Percentiles rank a stretch among this genome's conserved stretches.
phyloP scores from a whole-genome alignment of 2,797 vertebrate species.

The Spondyliosoma cantharus region DNA sequence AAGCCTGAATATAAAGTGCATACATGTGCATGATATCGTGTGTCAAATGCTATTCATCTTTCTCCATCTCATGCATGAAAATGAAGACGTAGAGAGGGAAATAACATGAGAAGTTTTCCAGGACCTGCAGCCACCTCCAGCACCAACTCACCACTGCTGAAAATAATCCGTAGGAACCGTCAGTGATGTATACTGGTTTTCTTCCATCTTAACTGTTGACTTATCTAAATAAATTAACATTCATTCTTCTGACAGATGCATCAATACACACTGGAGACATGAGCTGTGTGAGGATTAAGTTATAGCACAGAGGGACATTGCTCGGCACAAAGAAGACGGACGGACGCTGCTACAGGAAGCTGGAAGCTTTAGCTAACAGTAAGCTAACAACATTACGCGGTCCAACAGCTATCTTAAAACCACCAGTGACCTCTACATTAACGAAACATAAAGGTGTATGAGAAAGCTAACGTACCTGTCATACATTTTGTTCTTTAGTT shows the following conservation, averaged over 20 bases:
- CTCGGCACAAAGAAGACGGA: conserved; percentile 55
- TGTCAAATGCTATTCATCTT: conserved; percentile 25
- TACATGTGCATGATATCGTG: conserved; percentile 22
- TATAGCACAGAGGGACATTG: conserved; percentile 6
- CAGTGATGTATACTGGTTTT: conserved; percentile 83
- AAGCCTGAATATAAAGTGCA: conserved; percentile 21
- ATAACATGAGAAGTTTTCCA: conserved; percentile 54
- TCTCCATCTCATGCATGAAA: conserved; percentile 68
- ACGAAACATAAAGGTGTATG: conserved; percentile 3
- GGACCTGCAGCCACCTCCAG: conserved; percentile 56
- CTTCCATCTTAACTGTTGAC: conserved; percentile 84
- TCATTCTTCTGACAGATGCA: conserved; percentile 63
- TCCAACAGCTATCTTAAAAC: not conserved
- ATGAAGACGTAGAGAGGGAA: conserved; percentile 50
- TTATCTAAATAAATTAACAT: conserved; percentile 78
- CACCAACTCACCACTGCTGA: conserved; percentile 85
- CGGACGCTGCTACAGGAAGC: conserved; percentile 37
- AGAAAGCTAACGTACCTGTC: conserved; percentile 75
- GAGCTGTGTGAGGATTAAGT: conserved; percentile 23
- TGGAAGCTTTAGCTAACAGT: conserved; percentile 28
- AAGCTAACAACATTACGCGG: conserved; percentile 21
- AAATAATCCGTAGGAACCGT: conserved; percentile 85
- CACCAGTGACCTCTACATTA: not conserved
- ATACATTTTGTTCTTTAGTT: conserved; percentile 74
- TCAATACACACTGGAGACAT: conserved; percentile 21